Conservation (phyloP, 2,113 vertebrate genomes). For the Coptodon rendalli region DNA sequence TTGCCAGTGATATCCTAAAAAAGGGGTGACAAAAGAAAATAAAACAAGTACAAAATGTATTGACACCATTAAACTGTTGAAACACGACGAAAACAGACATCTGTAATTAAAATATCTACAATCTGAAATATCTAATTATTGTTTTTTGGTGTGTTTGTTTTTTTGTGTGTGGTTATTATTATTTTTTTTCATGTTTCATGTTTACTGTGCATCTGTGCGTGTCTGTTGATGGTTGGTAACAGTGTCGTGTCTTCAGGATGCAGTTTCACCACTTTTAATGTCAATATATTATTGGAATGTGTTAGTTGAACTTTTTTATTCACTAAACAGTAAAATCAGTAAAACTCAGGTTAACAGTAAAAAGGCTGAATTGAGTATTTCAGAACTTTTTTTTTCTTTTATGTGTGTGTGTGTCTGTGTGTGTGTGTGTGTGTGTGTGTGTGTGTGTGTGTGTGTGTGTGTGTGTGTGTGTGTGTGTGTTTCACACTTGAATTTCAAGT, state of each 20-base stretch:
- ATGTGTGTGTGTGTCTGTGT: too few relatives aligned
- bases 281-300: neutral
- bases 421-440: too few relatives aligned
- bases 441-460: too few relatives aligned
- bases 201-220: neutral
- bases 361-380: too few relatives aligned
- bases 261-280: neutral
- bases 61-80: neutral
- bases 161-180: neutral
- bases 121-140: neutral
- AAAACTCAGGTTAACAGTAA: neutral
- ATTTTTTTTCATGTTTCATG: neutral
- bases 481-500: too few relatives aligned
- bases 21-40: neutral
- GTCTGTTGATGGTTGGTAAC: neutral
- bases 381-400: too few relatives aligned
- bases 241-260: neutral
- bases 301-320: neutral
- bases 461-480: too few relatives aligned
- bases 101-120: neutral
- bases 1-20: neutral
- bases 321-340: neutral
- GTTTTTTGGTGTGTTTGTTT: neutral
- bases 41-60: too few relatives aligned
- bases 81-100: neutral